Evolutionary conservation across 1,140 invertebrate genomes (phyloP), one percentile per base, ranked within the genome.

Genomic region (Zaprionus ornatus): DNA sequence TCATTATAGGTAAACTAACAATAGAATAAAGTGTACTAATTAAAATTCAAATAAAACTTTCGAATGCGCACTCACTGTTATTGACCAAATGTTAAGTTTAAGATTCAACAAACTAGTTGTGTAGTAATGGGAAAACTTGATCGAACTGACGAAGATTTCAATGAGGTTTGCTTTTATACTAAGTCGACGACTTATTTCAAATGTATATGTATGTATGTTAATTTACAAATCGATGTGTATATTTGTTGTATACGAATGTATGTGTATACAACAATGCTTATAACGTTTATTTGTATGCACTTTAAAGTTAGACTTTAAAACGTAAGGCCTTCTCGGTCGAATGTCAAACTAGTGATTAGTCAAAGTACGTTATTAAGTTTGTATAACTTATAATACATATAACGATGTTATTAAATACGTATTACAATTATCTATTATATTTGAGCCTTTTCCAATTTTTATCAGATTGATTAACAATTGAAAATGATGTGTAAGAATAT

Each of bases 131-230:
- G 84, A 74, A 59, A 75, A 82, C 85, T 90, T 65, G 48, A 88
- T 76, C 85, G 73, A 84, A 87, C 84, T 87, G 85, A 79, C 64
- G 73, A 87, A 80, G 64, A 65, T 79, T 62, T 84, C 84, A 73
- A 81, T 78, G 84, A 60, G 67, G 77, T 79, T 83, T 50, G 84
- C 84, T 87, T 87, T 87, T 87, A 87, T 87, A 87, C 84, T 69
- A 70, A 66, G 59, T 29, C 74, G 42, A 61, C 65, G 63, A 57
- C 17, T 48, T 61, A 42, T 40, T 54, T 13, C 42, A 40, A 32
- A 21, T 40, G 50, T 54, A 54, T 61, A 61, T 52, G 32, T 69
- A 54, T 54, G 37, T 52, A 60, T 61, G 48, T 69, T 52, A 13
- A 50, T 69, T 15, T 40, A 67, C 32, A 35, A 45, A 61, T 61